Evolutionary conservation across 2,797 vertebrate genomes (phyloP), one percentile per base, ranked within the genome.

Genomic region (Furcifer pardalis): DNA sequence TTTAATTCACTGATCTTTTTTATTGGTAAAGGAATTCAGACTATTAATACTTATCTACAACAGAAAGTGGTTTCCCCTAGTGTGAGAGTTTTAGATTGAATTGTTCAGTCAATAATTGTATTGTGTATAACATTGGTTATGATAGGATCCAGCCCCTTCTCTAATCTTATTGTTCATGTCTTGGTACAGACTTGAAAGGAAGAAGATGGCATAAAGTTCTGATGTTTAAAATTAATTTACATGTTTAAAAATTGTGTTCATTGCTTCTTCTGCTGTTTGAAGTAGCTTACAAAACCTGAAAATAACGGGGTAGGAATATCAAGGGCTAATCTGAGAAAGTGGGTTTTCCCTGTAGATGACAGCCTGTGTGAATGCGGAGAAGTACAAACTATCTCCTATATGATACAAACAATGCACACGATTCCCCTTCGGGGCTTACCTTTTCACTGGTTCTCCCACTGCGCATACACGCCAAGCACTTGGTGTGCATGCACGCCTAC

Each of bases 91-190:
- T 89, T 71, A 91, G 84, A 84, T 85, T 86, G 66, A 91, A 80
- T 92, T 83, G 90, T 83, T 77, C 4, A 69, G 74, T 91, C 91
- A 90, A 76, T 89, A 91, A 74, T 90, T 90, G 83, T 82, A 1
- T 72, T 19, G 5, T 56, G 52, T 56, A 56, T 4, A 56, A 56
- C 17, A n/a, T n/a, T n/a, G n/a, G n/a, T n/a, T n/a, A n/a, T n/a
- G n/a, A n/a, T n/a, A n/a, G n/a, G n/a, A n/a, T n/a, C n/a, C n/a
- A n/a, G n/a, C n/a, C n/a, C n/a, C n/a, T n/a, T n/a, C n/a, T n/a
- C n/a, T n/a, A n/a, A n/a, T n/a, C 2, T 42, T 72, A n/a, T 91
- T 91, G 32, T 90, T 88, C 59, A 46, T 79, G 63, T 77, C n/a
- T 78, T 59, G 78, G 62, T 77, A 68, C 68, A 84, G 4, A 3